Conservation (phyloP, 2,888 invertebrate species). For the Alloplasta piceator region DNA sequence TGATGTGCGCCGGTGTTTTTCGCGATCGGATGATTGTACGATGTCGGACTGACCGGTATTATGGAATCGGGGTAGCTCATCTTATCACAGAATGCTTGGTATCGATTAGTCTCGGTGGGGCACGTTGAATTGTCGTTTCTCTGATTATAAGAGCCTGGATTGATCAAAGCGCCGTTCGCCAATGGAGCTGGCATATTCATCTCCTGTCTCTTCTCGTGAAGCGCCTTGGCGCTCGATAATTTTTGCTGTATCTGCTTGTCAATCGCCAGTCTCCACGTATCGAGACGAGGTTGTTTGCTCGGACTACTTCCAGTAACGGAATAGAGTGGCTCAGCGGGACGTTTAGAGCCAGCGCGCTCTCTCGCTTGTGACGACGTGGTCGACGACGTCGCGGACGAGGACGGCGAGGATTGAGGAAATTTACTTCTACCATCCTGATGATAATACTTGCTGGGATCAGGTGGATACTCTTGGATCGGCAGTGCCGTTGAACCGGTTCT, state of each 20-base stretch:
- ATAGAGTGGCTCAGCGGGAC: constrained; percentile 79
- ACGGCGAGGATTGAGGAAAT: constrained; percentile 49
- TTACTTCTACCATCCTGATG: constrained; percentile 66
- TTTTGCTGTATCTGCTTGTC: constrained; percentile 86
- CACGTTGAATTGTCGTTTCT: constrained; percentile 71
- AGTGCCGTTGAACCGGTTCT: constrained; percentile 69
- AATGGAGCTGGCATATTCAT: constrained; percentile 72
- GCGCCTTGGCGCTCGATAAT: constrained; percentile 78
- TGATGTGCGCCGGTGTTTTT: constrained; percentile 59
- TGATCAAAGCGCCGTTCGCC: constrained; percentile 75
- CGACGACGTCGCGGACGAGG: constrained; percentile 22
- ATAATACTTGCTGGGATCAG: constrained; percentile 77
- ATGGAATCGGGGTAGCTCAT: constrained; percentile 73
- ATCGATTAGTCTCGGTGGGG: constrained; percentile 64
- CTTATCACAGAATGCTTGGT: constrained; percentile 80
- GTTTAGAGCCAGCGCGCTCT: constrained; percentile 78
- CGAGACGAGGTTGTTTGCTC: constrained; percentile 84
- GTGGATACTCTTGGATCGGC: constrained; percentile 73
- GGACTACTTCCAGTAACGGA: constrained; percentile 79
- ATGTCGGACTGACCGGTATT: constrained; percentile 69
- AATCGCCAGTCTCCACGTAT: constrained; percentile 85
- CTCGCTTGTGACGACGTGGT: constrained; percentile 61
- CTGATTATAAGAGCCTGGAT: constrained; percentile 73
- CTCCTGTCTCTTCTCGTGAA: constrained; percentile 76
- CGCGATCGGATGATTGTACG: constrained; percentile 62